Evolutionary conservation across 2,797 vertebrate genomes (phyloP), one percentile per base, ranked within the genome.

Genomic region (Betta splendens): DNA sequence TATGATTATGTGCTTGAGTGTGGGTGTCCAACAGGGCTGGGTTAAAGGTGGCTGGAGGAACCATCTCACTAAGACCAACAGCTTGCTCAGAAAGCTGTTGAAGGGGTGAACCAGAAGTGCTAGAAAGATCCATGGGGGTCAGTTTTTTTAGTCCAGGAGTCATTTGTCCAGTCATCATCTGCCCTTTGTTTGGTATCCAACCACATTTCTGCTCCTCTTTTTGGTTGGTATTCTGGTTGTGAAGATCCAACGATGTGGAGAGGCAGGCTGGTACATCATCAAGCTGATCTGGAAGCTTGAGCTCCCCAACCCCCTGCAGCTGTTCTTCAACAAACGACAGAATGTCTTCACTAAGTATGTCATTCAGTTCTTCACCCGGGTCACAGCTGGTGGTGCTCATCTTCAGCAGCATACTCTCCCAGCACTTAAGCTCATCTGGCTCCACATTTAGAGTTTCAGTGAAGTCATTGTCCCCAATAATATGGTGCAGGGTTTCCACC

Each of bases 401-500:
- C 69, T 70, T 83, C 38, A 90, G 77, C 63, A 94, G 71, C 4
- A 81, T 80, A 28, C 76, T 89, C 76, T 94, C 90, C 93, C 93
- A 94, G 44, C 67, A 85, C 76, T 88, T 88, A 49, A 93, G 84
- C 69, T 91, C 88, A 0, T 71, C 37, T 0, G 43, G 75, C 17
- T 45, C 77, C 45, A 87, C 17, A 0, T 72, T 63, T 48, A 91
- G 69, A 3, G 23, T 31, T 0, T 59, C 42, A 0, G 45, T 9
- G 0, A 88, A 54, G 10, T 80, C 64, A 13, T 32, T 17, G 0
- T 87, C 84, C 33, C 75, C 72, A 0, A 90, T 23, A 9, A 89
- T 85, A 72, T 92, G 85, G 75, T 92, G 91, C 67, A 94, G 85
- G 1, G 82, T 87, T 26, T 92, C 69, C 7, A 91, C 68, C 78